Conservation (phyloP, 2,888 invertebrate genomes). For the Agrotis segetum region DNA sequence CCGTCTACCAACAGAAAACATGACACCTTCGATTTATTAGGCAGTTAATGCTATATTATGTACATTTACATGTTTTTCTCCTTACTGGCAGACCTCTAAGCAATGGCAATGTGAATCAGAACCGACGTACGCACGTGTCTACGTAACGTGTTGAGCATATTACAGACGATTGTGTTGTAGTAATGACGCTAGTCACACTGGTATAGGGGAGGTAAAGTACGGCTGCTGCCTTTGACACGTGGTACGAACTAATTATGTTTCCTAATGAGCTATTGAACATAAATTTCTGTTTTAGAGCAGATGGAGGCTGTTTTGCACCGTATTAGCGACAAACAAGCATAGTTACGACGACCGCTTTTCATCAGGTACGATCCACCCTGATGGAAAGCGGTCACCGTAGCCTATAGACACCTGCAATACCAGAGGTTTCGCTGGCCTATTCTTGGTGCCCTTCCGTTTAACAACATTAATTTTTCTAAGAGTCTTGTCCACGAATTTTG, state of each 20-base stretch:
- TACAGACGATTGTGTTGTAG: conserved; percentile 31
- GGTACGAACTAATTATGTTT: conserved; percentile 1
- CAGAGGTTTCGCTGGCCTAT: too few relatives aligned
- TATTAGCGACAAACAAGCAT: too few relatives aligned
- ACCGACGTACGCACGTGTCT: conserved; percentile 33
- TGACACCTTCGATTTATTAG: conserved; percentile 14
- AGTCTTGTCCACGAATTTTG: not conserved
- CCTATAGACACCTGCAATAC: too few relatives aligned
- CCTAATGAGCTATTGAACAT: not conserved
- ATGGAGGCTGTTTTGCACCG: not conserved
- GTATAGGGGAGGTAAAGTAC: conserved; percentile 22
- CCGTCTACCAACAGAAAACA: conserved; percentile 4
- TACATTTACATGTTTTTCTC: conserved; percentile 42
- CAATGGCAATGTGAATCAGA: conserved; percentile 43
- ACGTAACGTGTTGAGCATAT: conserved; percentile 47
- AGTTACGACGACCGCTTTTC: too few relatives aligned
- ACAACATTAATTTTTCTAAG: not conserved
- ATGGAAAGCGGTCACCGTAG: too few relatives aligned
- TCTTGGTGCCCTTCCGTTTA: not conserved
- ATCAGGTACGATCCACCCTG: too few relatives aligned
- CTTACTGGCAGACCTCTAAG: conserved; percentile 38
- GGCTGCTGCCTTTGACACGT: conserved; percentile 17
- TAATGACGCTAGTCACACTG: conserved; percentile 28
- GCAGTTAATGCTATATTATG: conserved; percentile 12
- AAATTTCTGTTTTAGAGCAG: too few relatives aligned